phyloP scores from a whole-genome alignment of 1,140 invertebrate species.

The Idris sp. region DNA sequence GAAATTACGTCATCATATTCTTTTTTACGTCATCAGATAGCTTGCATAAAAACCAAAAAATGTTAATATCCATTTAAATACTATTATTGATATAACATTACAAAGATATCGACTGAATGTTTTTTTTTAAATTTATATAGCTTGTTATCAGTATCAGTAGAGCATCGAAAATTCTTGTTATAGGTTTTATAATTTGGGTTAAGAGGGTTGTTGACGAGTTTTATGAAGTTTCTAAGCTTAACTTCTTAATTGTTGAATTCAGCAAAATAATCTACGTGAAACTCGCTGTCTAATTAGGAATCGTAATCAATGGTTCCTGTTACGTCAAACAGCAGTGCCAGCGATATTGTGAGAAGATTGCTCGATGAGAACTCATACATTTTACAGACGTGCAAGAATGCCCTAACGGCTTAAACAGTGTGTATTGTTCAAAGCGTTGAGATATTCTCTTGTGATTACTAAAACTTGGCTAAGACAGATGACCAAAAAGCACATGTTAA shows the following conservation, averaged over 20 bases:
- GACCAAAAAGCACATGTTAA: conserved; percentile 24
- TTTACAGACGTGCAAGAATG: conserved; percentile 50
- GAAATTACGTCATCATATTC: conserved; percentile 66
- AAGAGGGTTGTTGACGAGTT: conserved; percentile 23
- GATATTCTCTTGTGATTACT: conserved; percentile 37
- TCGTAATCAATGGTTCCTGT: conserved; percentile 50
- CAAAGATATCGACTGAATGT: too few species aligned
- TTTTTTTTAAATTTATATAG: too few species aligned
- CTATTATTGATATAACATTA: too few species aligned
- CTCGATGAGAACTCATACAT: conserved; percentile 36
- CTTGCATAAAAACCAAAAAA: conserved; percentile 34
- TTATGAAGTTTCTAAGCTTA: conserved; percentile 8
- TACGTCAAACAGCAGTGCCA: conserved; percentile 18
- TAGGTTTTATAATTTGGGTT: conserved; percentile 44
- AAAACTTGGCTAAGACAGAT: conserved; percentile 13
- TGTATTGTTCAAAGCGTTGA: conserved; percentile 19
- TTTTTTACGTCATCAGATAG: conserved; percentile 1
- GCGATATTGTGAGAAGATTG: conserved; percentile 47
- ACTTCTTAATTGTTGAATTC: conserved; percentile 13
- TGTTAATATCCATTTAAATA: too few species aligned
- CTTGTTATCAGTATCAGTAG: too few species aligned
- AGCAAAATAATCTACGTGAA: conserved; percentile 11
- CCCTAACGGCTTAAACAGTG: conserved; percentile 34
- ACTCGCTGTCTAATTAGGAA: conserved; percentile 33
- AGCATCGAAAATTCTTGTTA: too few species aligned